phyloP scores from a whole-genome alignment of 1,140 invertebrate species.

The Bombyx mori region ASM3026992v2 NC_085124.1:14886501-14887000 shows the following conservation, averaged over 20 bases:
- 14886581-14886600: conserved; percentile 51
- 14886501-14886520: conserved; percentile 43
- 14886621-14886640: conserved; percentile 16
- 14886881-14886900: too few relatives aligned
- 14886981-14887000: too few relatives aligned
- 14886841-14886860: too few relatives aligned
- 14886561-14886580: conserved; percentile 55
- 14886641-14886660: conserved; percentile 15
- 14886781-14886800: too few relatives aligned
- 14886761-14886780: too few relatives aligned
- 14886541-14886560: conserved; percentile 50
- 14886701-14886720: conserved; percentile 11
- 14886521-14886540: conserved; percentile 56
- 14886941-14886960: too few relatives aligned
- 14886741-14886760: not conserved
- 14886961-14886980: too few relatives aligned
- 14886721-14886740: not conserved
- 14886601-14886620: conserved; percentile 61
- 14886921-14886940: too few relatives aligned
- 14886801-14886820: too few relatives aligned
- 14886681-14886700: conserved; percentile 11
- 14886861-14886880: too few relatives aligned
- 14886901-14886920: too few relatives aligned
- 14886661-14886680: conserved; percentile 20
- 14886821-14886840: too few relatives aligned